Percentiles rank a stretch among this genome's conserved stretches.
phyloP scores from a whole-genome alignment of 2,888 invertebrate genomes.

The Oscheius myriophilus region DNA sequence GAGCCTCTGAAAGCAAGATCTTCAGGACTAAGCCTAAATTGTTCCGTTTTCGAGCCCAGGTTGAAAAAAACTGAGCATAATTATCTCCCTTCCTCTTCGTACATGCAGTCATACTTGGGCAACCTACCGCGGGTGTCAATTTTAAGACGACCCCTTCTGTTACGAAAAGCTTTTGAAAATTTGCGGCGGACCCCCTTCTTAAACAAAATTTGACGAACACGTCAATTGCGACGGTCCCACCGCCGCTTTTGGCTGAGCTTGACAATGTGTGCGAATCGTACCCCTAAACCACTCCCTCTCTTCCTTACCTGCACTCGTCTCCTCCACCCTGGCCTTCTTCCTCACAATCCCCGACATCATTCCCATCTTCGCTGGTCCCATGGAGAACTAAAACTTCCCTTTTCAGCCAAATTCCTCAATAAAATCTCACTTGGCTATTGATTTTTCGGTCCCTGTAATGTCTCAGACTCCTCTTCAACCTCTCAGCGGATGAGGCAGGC shows the following conservation, averaged over 20 bases:
- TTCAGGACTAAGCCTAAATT: too few relatives aligned
- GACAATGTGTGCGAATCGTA: too few relatives aligned
- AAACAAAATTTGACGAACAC: too few relatives aligned
- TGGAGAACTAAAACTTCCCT: constrained; percentile 26
- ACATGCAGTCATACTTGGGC: too few relatives aligned
- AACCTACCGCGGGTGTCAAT: too few relatives aligned
- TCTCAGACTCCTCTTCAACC: constrained; percentile 37
- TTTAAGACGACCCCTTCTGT: too few relatives aligned
- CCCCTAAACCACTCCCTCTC: too few relatives aligned
- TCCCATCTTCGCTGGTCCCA: constrained; percentile 19
- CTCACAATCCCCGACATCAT: constrained; percentile 28
- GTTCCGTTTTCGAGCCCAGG: too few relatives aligned
- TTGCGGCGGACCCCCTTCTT: background rate
- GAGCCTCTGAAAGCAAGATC: too few relatives aligned
- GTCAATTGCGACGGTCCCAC: too few relatives aligned
- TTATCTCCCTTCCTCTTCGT: background rate
- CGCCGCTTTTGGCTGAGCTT: too few relatives aligned
- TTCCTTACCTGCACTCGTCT: background rate
- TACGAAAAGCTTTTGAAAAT: background rate
- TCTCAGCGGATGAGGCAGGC: constrained; percentile 29
- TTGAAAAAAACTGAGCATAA: too few relatives aligned
- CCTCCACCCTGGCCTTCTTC: constrained; percentile 23
- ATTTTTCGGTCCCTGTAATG: constrained; percentile 40
- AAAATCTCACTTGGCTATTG: constrained; percentile 24
- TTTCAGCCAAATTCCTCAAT: background rate